Conservation (phyloP, 2,797 vertebrate genomes). For the Sarcophilus harrisii region DNA sequence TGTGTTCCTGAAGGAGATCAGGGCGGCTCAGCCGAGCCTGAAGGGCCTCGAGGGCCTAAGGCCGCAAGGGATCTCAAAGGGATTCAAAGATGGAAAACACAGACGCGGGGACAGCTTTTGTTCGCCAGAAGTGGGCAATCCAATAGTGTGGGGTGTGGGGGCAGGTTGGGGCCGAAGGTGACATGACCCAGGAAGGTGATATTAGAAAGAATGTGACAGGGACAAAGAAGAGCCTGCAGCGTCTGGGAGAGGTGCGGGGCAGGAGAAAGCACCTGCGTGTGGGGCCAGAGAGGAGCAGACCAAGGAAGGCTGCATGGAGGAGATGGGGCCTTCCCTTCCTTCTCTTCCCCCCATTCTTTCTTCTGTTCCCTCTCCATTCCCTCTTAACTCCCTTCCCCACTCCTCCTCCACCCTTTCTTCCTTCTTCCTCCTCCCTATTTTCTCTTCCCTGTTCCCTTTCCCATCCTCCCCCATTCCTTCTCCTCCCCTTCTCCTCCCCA, state of each 20-base stretch:
- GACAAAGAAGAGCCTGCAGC: background rate
- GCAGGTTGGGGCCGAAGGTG: too few species aligned
- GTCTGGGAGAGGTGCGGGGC: background rate
- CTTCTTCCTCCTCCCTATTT: too few species aligned
- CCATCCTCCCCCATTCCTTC: background rate
- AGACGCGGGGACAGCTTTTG: background rate
- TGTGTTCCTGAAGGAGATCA: background rate
- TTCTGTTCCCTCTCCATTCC: background rate
- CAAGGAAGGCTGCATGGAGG: background rate
- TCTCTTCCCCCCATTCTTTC: too few species aligned
- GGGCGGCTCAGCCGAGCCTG: background rate
- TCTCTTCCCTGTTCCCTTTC: accelerated
- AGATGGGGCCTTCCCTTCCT: background rate
- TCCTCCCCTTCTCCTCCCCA: too few species aligned
- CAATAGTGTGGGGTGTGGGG: background rate
- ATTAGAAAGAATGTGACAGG: background rate
- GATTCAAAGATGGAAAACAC: background rate
- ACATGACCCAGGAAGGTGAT: background rate
- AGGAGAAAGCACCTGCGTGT: background rate
- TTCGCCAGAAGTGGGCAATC: background rate
- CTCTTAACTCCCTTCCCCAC: too few species aligned
- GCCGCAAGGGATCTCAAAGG: background rate
- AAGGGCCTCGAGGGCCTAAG: background rate
- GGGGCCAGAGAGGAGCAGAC: background rate
- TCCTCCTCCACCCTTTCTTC: background rate